Conservation (phyloP, 1,140 invertebrate species). For the Campoletis sonorensis region DNA sequence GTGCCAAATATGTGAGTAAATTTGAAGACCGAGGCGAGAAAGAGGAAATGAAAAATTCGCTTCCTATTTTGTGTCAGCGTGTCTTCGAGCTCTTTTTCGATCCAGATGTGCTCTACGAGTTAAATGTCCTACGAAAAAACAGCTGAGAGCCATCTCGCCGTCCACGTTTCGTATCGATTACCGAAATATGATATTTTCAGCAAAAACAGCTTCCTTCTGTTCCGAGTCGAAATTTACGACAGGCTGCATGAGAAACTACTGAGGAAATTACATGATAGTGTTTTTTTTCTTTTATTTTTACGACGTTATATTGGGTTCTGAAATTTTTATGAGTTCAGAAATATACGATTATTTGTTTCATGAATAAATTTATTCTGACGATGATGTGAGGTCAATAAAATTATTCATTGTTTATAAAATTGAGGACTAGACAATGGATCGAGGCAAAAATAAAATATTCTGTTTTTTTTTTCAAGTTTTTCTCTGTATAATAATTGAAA, state of each 20-base stretch:
- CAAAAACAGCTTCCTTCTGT: not conserved
- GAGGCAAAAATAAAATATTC: no score
- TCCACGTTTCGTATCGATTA: conserved; percentile 6
- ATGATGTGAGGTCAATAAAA: no score
- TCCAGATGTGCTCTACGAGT: conserved; percentile 24
- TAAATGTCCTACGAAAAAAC: not conserved
- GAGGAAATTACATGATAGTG: not conserved
- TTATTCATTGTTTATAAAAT: no score
- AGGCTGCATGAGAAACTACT: not conserved
- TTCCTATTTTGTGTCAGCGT: conserved; percentile 21
- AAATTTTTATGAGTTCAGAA: no score
- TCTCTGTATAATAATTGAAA: no score
- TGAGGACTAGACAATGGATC: no score
- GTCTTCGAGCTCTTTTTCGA: not conserved
- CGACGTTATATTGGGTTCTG: no score
- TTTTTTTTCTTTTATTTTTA: not conserved
- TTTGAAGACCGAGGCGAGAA: not conserved
- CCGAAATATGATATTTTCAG: not conserved
- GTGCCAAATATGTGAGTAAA: conserved; percentile 18
- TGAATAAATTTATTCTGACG: no score
- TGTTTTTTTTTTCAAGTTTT: no score
- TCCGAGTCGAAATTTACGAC: not conserved
- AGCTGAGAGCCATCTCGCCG: not conserved
- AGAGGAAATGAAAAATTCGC: conserved; percentile 49
- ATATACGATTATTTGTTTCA: no score